Evolutionary conservation across 2,113 vertebrate species (phyloP).

Genomic region (Hassar affinis): DNA sequence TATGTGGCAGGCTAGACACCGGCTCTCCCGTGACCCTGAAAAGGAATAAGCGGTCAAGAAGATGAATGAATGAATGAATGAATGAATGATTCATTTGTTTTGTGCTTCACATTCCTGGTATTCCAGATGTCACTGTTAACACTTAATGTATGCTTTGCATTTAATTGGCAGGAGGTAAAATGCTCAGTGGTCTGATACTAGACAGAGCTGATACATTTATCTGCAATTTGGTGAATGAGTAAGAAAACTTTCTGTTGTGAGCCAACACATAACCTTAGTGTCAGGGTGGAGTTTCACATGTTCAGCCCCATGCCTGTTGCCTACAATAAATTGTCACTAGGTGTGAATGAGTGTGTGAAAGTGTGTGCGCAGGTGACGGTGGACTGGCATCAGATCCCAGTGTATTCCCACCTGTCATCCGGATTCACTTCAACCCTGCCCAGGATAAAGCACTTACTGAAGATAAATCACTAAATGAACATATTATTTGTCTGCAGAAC

Average conservation of each 20-base stretch:
- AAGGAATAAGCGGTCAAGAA: too few species aligned
- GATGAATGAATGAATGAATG: too few species aligned
- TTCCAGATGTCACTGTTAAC: background rate
- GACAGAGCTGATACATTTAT: background rate
- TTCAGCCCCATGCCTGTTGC: background rate
- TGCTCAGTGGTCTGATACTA: background rate
- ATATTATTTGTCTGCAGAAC: background rate
- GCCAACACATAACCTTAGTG: background rate
- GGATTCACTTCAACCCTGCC: background rate
- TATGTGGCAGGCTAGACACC: too few species aligned
- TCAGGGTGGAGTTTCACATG: background rate
- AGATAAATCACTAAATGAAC: background rate
- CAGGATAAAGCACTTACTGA: background rate
- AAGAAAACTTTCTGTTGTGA: background rate
- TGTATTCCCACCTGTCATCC: background rate
- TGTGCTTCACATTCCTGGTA: background rate
- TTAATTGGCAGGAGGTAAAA: background rate
- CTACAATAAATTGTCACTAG: too few species aligned
- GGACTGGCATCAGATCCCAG: background rate
- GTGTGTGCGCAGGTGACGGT: background rate
- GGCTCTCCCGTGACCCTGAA: too few species aligned
- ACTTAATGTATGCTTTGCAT: background rate
- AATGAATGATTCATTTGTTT: background rate
- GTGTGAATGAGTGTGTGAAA: background rate
- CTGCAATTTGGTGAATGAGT: background rate